Evolutionary conservation across 1,140 invertebrate species (phyloP).

Genomic region (Drosophila elegans): DNA sequence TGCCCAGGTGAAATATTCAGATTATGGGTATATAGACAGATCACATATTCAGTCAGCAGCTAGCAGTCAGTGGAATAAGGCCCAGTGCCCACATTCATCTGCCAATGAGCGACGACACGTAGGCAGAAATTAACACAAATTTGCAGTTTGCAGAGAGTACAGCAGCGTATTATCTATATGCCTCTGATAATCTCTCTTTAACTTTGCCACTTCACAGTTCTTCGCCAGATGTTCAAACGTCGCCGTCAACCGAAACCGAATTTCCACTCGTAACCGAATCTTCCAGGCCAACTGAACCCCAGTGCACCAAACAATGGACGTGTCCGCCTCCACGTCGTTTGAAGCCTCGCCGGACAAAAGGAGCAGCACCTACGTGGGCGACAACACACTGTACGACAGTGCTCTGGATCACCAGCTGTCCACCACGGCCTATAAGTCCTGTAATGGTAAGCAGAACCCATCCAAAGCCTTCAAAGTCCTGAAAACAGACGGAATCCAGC

Average conservation of each 20-base stretch:
- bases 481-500: neutral
- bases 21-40: neutral
- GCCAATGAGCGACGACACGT: conserved; percentile 46
- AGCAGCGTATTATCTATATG: conserved; percentile 47
- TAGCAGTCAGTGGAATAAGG: conserved; percentile 11
- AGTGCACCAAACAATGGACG: conserved; percentile 57
- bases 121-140: conserved; percentile 44
- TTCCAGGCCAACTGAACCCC: conserved; percentile 61
- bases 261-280: conserved; percentile 71
- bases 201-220: conserved; percentile 52
- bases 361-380: conserved; percentile 46
- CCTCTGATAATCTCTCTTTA: conserved; percentile 47
- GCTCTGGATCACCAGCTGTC: conserved; percentile 74
- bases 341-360: conserved; percentile 56
- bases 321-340: conserved; percentile 59
- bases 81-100: neutral
- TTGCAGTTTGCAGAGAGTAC: conserved; percentile 32
- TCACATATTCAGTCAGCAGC: neutral
- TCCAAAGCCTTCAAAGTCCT: neutral
- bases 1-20: neutral
- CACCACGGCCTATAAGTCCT: conserved; percentile 67
- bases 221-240: conserved; percentile 48
- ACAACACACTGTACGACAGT: conserved; percentile 70
- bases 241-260: conserved; percentile 61
- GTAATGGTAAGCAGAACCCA: conserved; percentile 65